phyloP scores from a whole-genome alignment of 1,140 invertebrate species.

The Micrasema minimum region DNA sequence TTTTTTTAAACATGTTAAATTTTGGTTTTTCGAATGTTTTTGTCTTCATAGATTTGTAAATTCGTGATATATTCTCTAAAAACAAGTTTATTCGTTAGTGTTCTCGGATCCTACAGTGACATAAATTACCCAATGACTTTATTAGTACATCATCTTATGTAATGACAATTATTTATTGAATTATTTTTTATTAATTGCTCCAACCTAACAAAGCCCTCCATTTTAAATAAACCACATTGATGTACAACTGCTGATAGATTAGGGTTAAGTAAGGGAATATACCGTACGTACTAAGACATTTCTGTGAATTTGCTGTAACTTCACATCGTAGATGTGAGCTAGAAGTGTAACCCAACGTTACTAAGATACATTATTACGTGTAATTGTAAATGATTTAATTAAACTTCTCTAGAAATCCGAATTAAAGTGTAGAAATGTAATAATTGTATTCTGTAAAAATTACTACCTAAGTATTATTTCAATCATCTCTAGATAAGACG shows the following conservation, averaged over 20 bases:
- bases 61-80: no score
- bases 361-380: constrained; percentile 43
- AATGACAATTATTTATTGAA: no score
- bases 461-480: no score
- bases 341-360: constrained; percentile 52
- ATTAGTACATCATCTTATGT: no score
- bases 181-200: constrained; percentile 5
- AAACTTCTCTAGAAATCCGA: constrained; percentile 62
- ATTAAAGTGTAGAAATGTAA: constrained; percentile 55
- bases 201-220: constrained; percentile 34
- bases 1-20: no score
- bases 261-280: constrained; percentile 39
- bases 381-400: constrained; percentile 51
- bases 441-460: no score
- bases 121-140: no score
- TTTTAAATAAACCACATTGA: constrained; percentile 32
- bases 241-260: constrained; percentile 38
- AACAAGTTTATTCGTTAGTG: no score
- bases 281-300: constrained; percentile 44
- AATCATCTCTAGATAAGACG: no score
- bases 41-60: no score
- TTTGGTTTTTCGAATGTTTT: no score
- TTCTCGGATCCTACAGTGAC: no score
- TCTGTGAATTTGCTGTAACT: constrained; percentile 44
- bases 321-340: constrained; percentile 51